Conservation (phyloP, 2,797 vertebrate genomes). For the Nyctalus aviator region DNA sequence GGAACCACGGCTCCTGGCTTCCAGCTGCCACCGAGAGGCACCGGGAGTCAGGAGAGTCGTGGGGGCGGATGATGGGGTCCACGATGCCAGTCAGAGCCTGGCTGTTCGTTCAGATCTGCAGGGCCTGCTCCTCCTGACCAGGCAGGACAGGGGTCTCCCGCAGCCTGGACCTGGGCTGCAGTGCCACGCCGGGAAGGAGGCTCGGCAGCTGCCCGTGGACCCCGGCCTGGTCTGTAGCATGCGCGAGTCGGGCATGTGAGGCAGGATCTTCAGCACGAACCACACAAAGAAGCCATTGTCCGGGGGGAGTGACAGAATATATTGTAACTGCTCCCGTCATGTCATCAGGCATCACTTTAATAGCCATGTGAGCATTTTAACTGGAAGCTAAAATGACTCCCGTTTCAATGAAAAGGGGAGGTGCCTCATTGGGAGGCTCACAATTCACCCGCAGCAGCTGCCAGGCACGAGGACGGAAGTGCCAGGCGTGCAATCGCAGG, state of each 20-base stretch:
- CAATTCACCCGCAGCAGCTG: not conserved
- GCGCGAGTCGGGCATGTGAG: slow-evolving; percentile 39
- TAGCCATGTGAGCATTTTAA: slow-evolving; percentile 33
- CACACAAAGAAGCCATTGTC: slow-evolving; percentile 39
- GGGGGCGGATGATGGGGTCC: not conserved
- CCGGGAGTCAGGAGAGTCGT: not conserved
- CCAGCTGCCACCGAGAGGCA: not conserved
- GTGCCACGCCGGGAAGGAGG: accelerated
- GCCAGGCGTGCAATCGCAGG: not conserved
- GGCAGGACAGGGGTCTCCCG: not conserved
- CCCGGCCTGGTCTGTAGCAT: slow-evolving; percentile 33
- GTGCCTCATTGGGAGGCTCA: not conserved
- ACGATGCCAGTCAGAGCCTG: not conserved
- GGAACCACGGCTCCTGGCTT: not conserved
- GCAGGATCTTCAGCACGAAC: slow-evolving; percentile 27
- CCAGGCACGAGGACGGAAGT: slow-evolving; percentile 18
- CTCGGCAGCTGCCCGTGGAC: not conserved
- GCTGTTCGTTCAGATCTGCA: too few species aligned
- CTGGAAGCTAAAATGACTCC: slow-evolving; percentile 41
- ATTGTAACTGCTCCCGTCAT: slow-evolving; percentile 63
- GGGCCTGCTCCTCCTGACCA: not conserved
- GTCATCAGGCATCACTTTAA: not conserved
- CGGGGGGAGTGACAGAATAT: slow-evolving; percentile 28
- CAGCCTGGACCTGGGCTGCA: not conserved
- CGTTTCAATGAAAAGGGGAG: slow-evolving; percentile 57